Evolutionary conservation across 2,797 vertebrate genomes (phyloP).

Genomic region (Clarias laeviceps): DNA sequence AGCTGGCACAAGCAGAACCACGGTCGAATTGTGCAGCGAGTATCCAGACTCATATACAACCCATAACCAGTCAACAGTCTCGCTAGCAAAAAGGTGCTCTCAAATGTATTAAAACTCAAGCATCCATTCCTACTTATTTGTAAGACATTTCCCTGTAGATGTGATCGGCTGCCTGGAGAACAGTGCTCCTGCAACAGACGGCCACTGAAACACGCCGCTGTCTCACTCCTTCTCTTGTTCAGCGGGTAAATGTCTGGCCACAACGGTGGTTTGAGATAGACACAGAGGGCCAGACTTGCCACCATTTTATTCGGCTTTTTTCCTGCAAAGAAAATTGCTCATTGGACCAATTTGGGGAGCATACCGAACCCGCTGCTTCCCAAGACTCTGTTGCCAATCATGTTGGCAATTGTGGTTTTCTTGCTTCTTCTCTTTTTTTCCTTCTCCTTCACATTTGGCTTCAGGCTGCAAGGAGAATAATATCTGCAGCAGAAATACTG

Average conservation of each 20-base stretch:
- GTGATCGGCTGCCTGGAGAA: background rate
- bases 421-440: slow-evolving; percentile 17
- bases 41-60: slow-evolving; percentile 23
- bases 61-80: slow-evolving; percentile 15
- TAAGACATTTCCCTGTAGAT: slow-evolving; percentile 35
- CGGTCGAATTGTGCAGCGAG: background rate
- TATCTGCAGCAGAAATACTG: slow-evolving; percentile 49
- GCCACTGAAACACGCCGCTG: background rate
- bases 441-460: slow-evolving; percentile 11
- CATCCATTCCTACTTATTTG: slow-evolving; percentile 21
- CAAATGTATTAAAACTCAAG: slow-evolving; percentile 24
- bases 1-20: slow-evolving; percentile 2
- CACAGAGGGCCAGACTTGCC: slow-evolving; percentile 19
- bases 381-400: slow-evolving; percentile 44
- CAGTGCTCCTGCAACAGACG: background rate
- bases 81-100: background rate
- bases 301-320: slow-evolving; percentile 21
- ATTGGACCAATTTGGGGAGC: slow-evolving; percentile 48
- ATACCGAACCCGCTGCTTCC: slow-evolving; percentile 37
- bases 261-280: slow-evolving; percentile 30
- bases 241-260: slow-evolving; percentile 42
- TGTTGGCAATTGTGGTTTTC: slow-evolving; percentile 51
- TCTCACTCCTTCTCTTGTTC: slow-evolving; percentile 32
- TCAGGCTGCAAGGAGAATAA: slow-evolving; percentile 22
- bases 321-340: slow-evolving; percentile 46